phyloP scores from a whole-genome alignment of 2,113 vertebrate genomes.

The Lepus timidus region DNA sequence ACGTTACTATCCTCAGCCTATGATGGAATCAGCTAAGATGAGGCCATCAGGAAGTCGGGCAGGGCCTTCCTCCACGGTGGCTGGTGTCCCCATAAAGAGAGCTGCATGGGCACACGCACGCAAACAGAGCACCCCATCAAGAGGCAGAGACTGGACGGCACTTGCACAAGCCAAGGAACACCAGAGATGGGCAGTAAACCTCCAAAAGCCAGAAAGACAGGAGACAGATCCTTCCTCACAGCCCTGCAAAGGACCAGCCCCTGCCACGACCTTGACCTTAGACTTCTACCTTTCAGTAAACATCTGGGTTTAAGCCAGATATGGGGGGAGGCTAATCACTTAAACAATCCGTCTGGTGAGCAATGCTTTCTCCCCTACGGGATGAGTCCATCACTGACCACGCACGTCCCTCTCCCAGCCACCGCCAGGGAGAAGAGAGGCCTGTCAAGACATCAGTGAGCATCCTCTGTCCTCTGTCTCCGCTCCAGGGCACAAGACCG shows the following conservation, averaged over 20 bases:
- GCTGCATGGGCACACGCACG: background rate
- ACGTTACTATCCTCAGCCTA: background rate
- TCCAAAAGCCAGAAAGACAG: background rate
- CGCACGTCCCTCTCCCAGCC: background rate
- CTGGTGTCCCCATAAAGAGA: background rate
- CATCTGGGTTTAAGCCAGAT: background rate
- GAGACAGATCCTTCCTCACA: background rate
- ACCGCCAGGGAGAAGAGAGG: background rate
- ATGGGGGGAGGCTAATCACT: too few relatives aligned
- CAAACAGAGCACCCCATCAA: rapidly evolving
- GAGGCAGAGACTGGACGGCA: background rate
- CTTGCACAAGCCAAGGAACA: background rate
- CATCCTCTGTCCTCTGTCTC: background rate
- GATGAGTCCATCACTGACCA: background rate
- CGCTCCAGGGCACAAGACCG: background rate
- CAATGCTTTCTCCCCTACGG: background rate
- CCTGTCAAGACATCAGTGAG: background rate
- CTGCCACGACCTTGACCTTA: background rate
- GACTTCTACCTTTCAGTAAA: background rate
- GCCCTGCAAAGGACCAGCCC: background rate
- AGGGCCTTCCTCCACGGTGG: background rate
- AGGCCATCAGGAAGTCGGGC: background rate
- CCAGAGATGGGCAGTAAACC: background rate
- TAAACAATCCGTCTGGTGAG: background rate
- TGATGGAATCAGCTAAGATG: background rate